These are phyloP conservation scores for Ictidomys tridecemlineatus DNA, from an alignment of 2,113 vertebrate genomes.

Conservation along the genomic window DNA sequence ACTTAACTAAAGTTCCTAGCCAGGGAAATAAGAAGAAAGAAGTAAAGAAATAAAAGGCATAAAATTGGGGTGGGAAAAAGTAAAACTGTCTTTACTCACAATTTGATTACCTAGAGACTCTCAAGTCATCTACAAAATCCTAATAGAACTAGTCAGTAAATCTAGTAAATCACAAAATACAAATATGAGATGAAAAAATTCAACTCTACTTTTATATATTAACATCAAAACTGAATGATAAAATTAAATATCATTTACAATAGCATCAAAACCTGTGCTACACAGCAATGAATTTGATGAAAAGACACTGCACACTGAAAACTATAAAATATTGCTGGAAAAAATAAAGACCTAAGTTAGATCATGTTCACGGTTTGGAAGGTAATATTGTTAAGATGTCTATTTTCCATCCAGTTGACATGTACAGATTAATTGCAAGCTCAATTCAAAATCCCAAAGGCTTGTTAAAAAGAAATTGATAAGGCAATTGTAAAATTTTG, in stretches of 20 bases:
- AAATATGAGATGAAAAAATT: not conserved
- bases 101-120: not conserved
- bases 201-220: not conserved
- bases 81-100: not conserved
- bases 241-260: not conserved
- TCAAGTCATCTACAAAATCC: not conserved
- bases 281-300: not conserved
- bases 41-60: not conserved
- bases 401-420: not conserved
- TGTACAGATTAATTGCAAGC: not conserved
- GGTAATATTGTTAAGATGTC: not conserved
- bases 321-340: not conserved
- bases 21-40: not conserved
- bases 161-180: not conserved
- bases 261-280: not conserved
- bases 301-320: not conserved
- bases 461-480: not conserved
- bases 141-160: not conserved
- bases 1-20: not conserved
- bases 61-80: not conserved
- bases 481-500: not conserved
- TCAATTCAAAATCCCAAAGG: not conserved
- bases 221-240: not conserved
- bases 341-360: not conserved
- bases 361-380: not conserved